Conservation (phyloP, 2,797 vertebrate species). For the Hoplostethus mediterraneus region DNA sequence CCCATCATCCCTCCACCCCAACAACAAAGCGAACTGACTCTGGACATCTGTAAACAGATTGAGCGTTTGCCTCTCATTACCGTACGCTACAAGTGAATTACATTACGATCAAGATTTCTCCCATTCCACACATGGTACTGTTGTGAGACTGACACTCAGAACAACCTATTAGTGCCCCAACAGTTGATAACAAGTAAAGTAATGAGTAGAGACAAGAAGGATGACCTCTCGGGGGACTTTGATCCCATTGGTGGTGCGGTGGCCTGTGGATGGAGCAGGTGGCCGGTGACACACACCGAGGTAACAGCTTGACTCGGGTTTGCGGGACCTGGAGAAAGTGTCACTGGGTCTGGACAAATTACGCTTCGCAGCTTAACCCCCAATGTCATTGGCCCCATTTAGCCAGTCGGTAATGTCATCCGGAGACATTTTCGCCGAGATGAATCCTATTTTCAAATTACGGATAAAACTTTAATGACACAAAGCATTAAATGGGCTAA, state of each 20-base stretch:
- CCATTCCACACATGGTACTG: neutral
- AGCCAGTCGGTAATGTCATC: slow-evolving; percentile 8
- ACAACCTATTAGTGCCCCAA: neutral
- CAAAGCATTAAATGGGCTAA: slow-evolving; percentile 34
- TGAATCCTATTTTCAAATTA: slow-evolving; percentile 41
- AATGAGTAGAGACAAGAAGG: neutral
- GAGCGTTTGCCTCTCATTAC: neutral
- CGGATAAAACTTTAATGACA: slow-evolving; percentile 42
- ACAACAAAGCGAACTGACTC: neutral
- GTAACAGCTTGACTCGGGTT: slow-evolving; percentile 33
- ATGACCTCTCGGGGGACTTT: neutral
- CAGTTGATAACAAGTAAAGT: neutral
- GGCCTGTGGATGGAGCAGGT: slow-evolving; percentile 42
- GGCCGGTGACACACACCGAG: slow-evolving; percentile 26
- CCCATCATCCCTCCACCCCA: slow-evolving; percentile 9
- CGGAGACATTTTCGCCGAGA: slow-evolving; percentile 19
- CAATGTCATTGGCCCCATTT: slow-evolving; percentile 24
- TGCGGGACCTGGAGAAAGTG: slow-evolving; percentile 13
- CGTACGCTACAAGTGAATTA: neutral
- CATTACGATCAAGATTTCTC: neutral
- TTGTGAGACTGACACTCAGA: no score
- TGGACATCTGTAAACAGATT: slow-evolving; percentile 27
- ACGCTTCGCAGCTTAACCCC: slow-evolving; percentile 9
- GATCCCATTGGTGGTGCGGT: slow-evolving; percentile 1
- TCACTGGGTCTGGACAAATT: slow-evolving; percentile 36